Conservation (phyloP, 2,113 vertebrate species). For the Mionectes macconnelli region DNA sequence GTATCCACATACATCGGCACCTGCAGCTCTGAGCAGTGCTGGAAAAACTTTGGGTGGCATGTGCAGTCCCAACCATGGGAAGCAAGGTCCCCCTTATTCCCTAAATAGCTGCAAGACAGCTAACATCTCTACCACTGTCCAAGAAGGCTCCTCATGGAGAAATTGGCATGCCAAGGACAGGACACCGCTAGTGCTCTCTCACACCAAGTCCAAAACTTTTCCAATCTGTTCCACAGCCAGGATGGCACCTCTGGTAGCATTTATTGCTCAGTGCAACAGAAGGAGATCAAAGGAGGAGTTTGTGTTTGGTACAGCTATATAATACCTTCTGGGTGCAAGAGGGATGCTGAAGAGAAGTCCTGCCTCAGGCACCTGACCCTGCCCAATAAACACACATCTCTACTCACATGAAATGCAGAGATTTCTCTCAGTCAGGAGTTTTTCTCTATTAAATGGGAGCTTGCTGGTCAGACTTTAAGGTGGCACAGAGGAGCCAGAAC, state of each 20-base stretch:
- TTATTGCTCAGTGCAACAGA: not conserved
- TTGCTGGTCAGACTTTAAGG: not conserved
- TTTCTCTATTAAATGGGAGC: not conserved
- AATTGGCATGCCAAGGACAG: not conserved
- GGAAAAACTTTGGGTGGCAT: not conserved
- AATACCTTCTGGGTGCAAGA: accelerated
- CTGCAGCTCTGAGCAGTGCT: accelerated
- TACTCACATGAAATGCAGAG: not conserved
- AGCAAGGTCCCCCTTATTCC: accelerated
- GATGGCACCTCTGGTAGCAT: not conserved
- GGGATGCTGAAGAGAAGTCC: not conserved
- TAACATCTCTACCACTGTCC: not conserved
- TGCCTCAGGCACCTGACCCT: not conserved
- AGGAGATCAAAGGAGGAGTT: not conserved
- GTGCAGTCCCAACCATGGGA: accelerated
- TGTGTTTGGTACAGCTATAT: not conserved
- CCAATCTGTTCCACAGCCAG: not conserved
- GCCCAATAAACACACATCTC: not conserved
- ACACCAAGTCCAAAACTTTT: not conserved
- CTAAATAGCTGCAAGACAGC: not conserved
- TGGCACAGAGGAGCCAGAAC: not conserved
- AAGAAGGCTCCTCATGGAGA: not conserved
- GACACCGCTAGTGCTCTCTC: not conserved
- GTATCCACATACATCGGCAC: not conserved
- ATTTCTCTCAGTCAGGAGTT: not conserved